phyloP scores from a whole-genome alignment of 30 jellyfish, hydroid and myxozoan genomes.

The Aurelia aurita region DNA sequence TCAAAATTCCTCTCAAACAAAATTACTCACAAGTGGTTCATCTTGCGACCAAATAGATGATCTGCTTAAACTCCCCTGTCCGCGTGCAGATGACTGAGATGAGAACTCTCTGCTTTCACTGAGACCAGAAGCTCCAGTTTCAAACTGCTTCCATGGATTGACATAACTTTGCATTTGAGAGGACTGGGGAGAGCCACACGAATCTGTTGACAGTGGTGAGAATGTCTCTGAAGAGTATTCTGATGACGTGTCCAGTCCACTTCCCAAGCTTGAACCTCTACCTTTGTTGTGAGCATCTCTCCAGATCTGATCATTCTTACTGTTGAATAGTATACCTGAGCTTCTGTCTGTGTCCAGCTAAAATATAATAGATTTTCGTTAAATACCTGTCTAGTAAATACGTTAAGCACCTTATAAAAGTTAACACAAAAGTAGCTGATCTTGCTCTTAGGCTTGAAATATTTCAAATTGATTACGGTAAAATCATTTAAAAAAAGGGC shows the following conservation, averaged over 20 bases:
- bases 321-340: slow-evolving; percentile 34
- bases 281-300: slow-evolving; percentile 48
- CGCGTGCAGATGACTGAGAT: slow-evolving; percentile 31
- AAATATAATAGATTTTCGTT: too few species aligned
- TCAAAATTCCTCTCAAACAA: too few species aligned
- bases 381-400: too few species aligned
- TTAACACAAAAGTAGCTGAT: too few species aligned
- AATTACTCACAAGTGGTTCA: slow-evolving; percentile 21
- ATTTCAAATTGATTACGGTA: too few species aligned
- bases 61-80: slow-evolving; percentile 34
- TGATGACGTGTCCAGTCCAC: slow-evolving; percentile 66
- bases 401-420: too few species aligned
- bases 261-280: slow-evolving; percentile 79
- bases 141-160: slow-evolving; percentile 66
- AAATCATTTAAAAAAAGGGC: too few species aligned
- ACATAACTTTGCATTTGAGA: slow-evolving; percentile 36
- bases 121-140: slow-evolving; percentile 22
- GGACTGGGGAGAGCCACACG: slow-evolving; percentile 91
- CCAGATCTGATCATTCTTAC: slow-evolving; percentile 57
- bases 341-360: slow-evolving; percentile 63
- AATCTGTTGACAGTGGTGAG: slow-evolving; percentile 87
- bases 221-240: slow-evolving; percentile 86
- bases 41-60: slow-evolving; percentile 61
- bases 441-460: too few species aligned
- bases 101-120: slow-evolving; percentile 52